Base-by-base conservation (phyloP, 2,888 invertebrate genomes). In the Limnephilus rhombicus region DNA sequence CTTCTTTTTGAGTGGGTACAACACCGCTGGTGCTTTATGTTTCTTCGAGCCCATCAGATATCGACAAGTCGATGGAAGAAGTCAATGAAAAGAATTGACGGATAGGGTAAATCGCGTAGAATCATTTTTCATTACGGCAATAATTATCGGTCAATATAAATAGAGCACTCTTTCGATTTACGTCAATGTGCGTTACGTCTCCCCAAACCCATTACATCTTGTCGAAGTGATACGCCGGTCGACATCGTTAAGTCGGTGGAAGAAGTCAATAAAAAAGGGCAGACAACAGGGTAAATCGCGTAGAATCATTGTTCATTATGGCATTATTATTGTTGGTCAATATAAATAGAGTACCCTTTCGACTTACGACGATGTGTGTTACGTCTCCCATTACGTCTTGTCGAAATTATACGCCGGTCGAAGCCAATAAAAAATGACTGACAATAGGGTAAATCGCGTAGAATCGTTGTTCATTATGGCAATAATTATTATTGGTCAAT, bases 71-170 rank as follows among this genome's bases (percentile, higher is more conserved):
- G 91, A 53, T 82, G 81, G 88, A 91, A 49, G 85, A 45, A 31
- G 83, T 11, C 68, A 82, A 41, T 90, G 88, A 92, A 92, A 37
- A 24, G 85, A 41, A 90, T 92, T 92, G 93, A 93, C 93, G 92
- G 93, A 83, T 92, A 92, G 4, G 53, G 15, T 49, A 15, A 53
- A 15, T 18, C 15, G 5, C 15, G 3, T 49, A 13, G 13, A 15
- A 49, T 49, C 2, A 68, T 68, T 68, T 24, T n/a, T 68, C 1
- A 68, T 68, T 24, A n/a, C 9, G 68, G 9, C n/a, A 24, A 68
- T 68, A 68, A 68, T 68, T 68, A 41, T 7, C 0, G 7, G 41
- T 68, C 7, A 68, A 68, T 7, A n/a, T n/a, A 24, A 68, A n/a
- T 68, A 68, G 41, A 41, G 41, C 24, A 24, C 68, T 5, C 24